Conservation (phyloP, 2,888 invertebrate species). For the Drosophila prostipennis region DNA sequence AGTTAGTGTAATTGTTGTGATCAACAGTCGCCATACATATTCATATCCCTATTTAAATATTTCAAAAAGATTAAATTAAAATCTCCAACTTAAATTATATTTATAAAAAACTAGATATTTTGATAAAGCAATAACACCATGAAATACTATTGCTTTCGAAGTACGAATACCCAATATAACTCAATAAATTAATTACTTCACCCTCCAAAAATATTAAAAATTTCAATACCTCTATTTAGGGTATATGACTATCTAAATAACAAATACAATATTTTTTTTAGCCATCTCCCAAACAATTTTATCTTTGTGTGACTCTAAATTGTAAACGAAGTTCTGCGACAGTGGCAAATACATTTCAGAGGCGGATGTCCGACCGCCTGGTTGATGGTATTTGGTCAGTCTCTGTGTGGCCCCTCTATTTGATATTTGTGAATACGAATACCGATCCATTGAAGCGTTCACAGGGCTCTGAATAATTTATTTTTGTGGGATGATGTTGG, state of each 20-base stretch:
- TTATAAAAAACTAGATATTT: no score
- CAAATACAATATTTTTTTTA: background rate
- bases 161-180: no score
- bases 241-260: no score
- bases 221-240: no score
- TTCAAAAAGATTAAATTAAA: background rate
- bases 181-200: no score
- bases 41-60: background rate
- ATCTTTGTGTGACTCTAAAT: background rate
- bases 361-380: conserved; percentile 18
- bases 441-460: conserved; percentile 43
- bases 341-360: conserved; percentile 22
- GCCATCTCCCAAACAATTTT: no score
- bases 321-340: conserved; percentile 8
- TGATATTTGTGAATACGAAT: conserved; percentile 13
- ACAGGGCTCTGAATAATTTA: conserved; percentile 51
- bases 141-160: no score
- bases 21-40: conserved; percentile 1
- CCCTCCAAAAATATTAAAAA: no score
- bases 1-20: conserved; percentile 62
- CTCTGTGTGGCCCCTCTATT: conserved; percentile 3
- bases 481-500: conserved; percentile 15
- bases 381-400: conserved; percentile 23
- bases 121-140: no score
- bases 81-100: no score